Percentiles rank a stretch among this genome's conserved stretches.
phyloP scores from a whole-genome alignment of 2,113 vertebrate species.

The Oryctolagus cuniculus region mOryCun1.1 NC_091453.1:24530001-24530500 shows the following conservation, averaged over 20 bases:
- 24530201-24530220: no score
- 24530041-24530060: no score
- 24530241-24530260: background rate
- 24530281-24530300: conserved; percentile 19
- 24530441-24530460: conserved; percentile 16
- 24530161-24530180: no score
- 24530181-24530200: no score
- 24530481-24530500: background rate
- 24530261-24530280: conserved; percentile 22
- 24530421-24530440: background rate
- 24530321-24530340: background rate
- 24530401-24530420: conserved; percentile 3
- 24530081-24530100: no score
- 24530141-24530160: no score
- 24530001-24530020: no score
- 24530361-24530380: conserved; percentile 44
- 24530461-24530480: background rate
- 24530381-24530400: conserved; percentile 33
- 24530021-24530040: no score
- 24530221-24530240: background rate
- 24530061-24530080: no score
- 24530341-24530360: background rate
- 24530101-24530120: no score
- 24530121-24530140: no score
- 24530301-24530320: conserved; percentile 29